Evolutionary conservation across 1,140 invertebrate genomes (phyloP).

Genomic region (Pectinophora gossypiella): DNA sequence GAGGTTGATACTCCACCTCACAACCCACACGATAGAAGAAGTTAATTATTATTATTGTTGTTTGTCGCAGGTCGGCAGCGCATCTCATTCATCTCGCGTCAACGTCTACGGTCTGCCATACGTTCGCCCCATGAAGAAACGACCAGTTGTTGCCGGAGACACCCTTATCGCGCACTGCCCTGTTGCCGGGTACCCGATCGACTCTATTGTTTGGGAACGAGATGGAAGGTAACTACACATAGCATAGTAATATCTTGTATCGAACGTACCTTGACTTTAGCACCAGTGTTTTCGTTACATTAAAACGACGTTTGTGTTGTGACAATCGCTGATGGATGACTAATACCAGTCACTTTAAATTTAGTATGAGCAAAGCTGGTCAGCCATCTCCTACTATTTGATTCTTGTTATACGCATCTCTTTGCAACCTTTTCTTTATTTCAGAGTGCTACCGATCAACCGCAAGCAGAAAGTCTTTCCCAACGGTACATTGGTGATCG

Average conservation of each 20-base stretch:
- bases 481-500: constrained; percentile 95
- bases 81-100: constrained; percentile 89
- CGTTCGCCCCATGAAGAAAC: constrained; percentile 94
- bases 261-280: too few species aligned
- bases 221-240: constrained; percentile 75
- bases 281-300: too few species aligned
- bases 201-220: constrained; percentile 95
- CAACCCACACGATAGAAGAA: too few species aligned
- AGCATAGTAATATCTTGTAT: too few species aligned
- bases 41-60: too few species aligned
- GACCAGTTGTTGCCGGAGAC: constrained; percentile 95
- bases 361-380: too few species aligned
- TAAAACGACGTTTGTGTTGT: too few species aligned
- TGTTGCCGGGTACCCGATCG: constrained; percentile 95
- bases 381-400: too few species aligned
- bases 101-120: constrained; percentile 95
- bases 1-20: too few species aligned
- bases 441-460: constrained; percentile 91
- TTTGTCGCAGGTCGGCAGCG: constrained; percentile 82
- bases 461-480: constrained; percentile 95
- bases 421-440: constrained; percentile 49
- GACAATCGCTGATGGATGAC: too few species aligned
- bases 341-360: too few species aligned
- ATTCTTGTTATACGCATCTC: too few species aligned
- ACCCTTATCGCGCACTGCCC: constrained; percentile 92